Base-by-base conservation (phyloP, 1,140 invertebrate species). In the Nephotettix cincticeps region DNA sequence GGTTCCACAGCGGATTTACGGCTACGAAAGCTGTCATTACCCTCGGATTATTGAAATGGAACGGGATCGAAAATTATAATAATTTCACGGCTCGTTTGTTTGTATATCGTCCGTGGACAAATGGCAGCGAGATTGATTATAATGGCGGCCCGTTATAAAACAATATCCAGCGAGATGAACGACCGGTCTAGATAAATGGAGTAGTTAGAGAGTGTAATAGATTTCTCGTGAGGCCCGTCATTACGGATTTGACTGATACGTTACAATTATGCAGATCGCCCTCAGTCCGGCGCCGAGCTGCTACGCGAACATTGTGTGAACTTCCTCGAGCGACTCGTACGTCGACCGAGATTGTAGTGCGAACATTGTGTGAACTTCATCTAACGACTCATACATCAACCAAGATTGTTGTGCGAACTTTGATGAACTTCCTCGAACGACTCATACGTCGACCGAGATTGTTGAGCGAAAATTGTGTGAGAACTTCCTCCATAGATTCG, bases 31-130 rank as follows among this genome's bases (percentile, higher is more conserved):
- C 47, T 51, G 47, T n/a, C 47, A 51, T 51, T 51, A 51, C 47
- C 47, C 19, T n/a, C 4, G 47, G 47, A 51, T 51, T 51, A 51
- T 51, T 51, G 47, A 51, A 51, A 51, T 51, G 47, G 47, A n/a
- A 51, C 47, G 47, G 36, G 36, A 40, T n/a, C 36, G 36, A 4
- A 51, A 51, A 51, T 51, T 51, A 51, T 21, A 51, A 51, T 51
- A 51, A 51, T 51, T n/a, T 51, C 47, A 51, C 47, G 47, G 47
- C 47, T 51, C 47, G 47, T 51, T 51, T 51, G 47, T 51, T 51
- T 51, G 47, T 51, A 51, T n/a, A 51, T 40, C 36, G 47, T 51
- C 14, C n/a, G 47, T n/a, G 47, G 47, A 51, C 47, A 51, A 51
- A 51, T 51, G 47, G 47, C 6, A 6, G 4, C 47, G 47, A 51